Base-by-base conservation (phyloP, 1,140 invertebrate genomes). In the Bradysia coprophila region DNA sequence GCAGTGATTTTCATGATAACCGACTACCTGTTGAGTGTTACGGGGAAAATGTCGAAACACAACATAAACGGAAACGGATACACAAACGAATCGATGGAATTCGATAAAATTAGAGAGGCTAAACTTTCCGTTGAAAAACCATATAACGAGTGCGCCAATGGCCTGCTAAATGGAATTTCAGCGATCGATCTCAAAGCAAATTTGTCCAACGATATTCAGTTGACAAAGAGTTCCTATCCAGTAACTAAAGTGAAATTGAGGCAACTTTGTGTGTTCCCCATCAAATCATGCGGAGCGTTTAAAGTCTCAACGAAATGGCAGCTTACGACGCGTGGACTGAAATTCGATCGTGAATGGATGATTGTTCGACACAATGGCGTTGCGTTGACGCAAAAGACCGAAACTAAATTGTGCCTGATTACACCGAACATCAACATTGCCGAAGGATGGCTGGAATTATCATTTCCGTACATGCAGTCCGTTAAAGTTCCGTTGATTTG, bases 281-380 rank as follows among this genome's bases (percentile, higher is more conserved):
- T 97, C 2, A 98, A 98, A 66, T 96, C 92, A 0, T 95, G 91
- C 65, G 84, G 71, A 2, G 73, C 78, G 24, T 81, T 81, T 48
- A 69, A 77, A 57, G 66, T 86, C 37, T 49, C 64, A 42, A 41
- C 54, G 42, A 61, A 60, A n/a, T 94, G 90, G 88, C 64, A 65
- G 28, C 59, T 93, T 23, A 75, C 72, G 19, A 46, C 54, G 0
- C 76, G 72, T 50, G 91, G 91, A 1, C 66, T 97, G 15, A 64
- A 79, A 51, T 93, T 82, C 59, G 93, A 97, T 61, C 69, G 92
- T 49, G 71, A 84, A 52, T 96, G 89, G 89, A 88, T 94, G 81
- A 79, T 97, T 43, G 67, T 91, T 1, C 82, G 76, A 48, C 61
- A 67, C 13, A 67, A 72, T 51, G 89, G 89, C 19, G 71, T 81